A percentile compares a stretch with the other conserved stretches of the same genome.
Conservation (phyloP, 1,140 invertebrate genomes). For the Holcopasites calliopsidis region DNA sequence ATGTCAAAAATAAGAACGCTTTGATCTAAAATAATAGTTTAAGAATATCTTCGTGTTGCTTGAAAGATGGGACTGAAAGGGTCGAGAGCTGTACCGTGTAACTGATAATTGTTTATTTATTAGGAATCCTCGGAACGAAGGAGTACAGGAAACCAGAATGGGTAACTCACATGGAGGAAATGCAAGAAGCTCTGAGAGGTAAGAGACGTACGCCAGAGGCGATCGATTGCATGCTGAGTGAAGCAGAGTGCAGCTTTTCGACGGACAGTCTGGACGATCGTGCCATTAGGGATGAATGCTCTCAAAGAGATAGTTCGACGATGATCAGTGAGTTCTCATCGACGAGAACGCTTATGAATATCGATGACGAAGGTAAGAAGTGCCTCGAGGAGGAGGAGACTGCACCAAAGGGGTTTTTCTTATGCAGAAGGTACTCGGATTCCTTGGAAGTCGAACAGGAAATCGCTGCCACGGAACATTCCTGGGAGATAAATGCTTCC, state of each 20-base stretch:
- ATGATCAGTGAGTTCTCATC: conserved; percentile 71
- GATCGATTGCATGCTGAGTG: conserved; percentile 69
- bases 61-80: conserved; percentile 15
- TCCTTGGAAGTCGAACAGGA: conserved; percentile 28
- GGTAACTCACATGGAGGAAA: conserved; percentile 94
- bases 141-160: conserved; percentile 94
- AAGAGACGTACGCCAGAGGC: conserved; percentile 74
- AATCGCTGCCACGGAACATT: conserved; percentile 6
- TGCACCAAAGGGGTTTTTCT: conserved; percentile 40
- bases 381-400: conserved; percentile 39
- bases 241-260: conserved; percentile 72
- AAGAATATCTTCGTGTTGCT: neutral
- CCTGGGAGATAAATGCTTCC: conserved; percentile 24
- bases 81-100: conserved; percentile 1
- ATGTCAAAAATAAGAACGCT: neutral
- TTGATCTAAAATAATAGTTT: neutral
- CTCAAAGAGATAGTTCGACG: conserved; percentile 70
- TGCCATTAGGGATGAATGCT: conserved; percentile 60
- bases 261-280: conserved; percentile 78
- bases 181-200: conserved; percentile 91
- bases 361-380: conserved; percentile 55
- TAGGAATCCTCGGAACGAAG: conserved; percentile 91
- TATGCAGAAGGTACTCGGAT: conserved; percentile 43
- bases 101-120: conserved; percentile 50
- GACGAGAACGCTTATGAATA: conserved; percentile 69